Evolutionary conservation across 2,888 invertebrate species (phyloP).

Genomic region (Coleophora flavipennella): DNA sequence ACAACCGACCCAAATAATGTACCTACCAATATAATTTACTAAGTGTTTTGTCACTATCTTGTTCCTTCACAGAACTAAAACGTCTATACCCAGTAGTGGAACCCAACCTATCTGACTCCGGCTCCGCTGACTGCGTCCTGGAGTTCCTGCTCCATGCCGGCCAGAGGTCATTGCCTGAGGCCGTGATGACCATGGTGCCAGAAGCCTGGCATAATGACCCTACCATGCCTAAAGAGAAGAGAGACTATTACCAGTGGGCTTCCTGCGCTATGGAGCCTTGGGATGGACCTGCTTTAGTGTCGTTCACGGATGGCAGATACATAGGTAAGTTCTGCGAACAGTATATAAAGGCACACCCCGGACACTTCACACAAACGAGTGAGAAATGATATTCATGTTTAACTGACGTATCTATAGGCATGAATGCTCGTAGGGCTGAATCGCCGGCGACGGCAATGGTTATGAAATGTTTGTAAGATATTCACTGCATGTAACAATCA

Average conservation of each 20-base stretch:
- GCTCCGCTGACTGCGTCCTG: conserved; percentile 96
- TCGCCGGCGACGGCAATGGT: too few species aligned
- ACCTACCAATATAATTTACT: background rate
- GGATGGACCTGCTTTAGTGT: conserved; percentile 97
- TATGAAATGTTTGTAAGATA: too few species aligned
- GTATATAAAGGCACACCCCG: too few species aligned
- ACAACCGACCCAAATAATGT: too few species aligned
- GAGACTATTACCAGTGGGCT: conserved; percentile 98
- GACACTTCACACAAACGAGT: too few species aligned
- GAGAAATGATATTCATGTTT: too few species aligned
- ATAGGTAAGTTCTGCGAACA: conserved; percentile 75
- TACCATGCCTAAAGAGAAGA: conserved; percentile 93
- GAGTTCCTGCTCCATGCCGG: conserved; percentile 97
- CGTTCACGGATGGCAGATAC: conserved; percentile 98
- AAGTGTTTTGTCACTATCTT: background rate
- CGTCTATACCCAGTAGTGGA: conserved; percentile 97
- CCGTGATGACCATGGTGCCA: conserved; percentile 99
- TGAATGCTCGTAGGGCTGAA: too few species aligned
- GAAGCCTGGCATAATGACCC: conserved; percentile 98
- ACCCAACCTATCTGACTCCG: conserved; percentile 97
- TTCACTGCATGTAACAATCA: too few species aligned
- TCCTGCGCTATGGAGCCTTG: conserved; percentile 99
- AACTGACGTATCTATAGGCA: too few species aligned
- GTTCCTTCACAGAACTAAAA: conserved; percentile 73
- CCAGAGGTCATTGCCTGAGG: conserved; percentile 92